Conservation (phyloP, 2,113 vertebrate genomes). For the Ailuropoda melanoleuca region DNA sequence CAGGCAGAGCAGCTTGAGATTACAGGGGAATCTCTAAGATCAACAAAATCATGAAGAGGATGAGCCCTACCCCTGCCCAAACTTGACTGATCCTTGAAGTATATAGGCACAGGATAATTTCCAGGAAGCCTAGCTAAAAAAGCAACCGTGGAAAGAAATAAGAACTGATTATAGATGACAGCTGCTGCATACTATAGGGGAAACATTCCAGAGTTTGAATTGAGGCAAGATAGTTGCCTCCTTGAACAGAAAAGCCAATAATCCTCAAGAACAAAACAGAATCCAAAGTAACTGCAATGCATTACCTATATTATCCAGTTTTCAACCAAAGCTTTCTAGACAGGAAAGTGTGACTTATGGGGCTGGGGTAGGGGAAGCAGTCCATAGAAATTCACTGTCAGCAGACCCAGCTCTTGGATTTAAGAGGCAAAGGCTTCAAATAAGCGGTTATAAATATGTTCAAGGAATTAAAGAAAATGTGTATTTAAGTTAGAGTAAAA, state of each 20-base stretch:
- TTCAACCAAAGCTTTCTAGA: constrained; percentile 29
- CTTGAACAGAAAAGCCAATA: not conserved
- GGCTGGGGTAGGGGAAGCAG: not conserved
- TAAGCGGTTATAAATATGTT: not conserved
- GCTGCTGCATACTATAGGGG: not conserved
- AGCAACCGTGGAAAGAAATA: not conserved
- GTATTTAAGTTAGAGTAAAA: constrained; percentile 10
- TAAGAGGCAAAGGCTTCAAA: not conserved
- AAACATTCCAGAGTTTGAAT: not conserved
- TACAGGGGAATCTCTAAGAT: not conserved
- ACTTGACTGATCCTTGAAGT: not conserved
- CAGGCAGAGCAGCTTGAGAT: not conserved
- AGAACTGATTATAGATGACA: not conserved
- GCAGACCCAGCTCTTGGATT: not conserved
- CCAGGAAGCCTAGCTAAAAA: not conserved
- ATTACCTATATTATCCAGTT: not conserved
- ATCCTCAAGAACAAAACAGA: not conserved
- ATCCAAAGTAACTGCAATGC: not conserved
- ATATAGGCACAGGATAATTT: not conserved
- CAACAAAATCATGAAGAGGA: not conserved
- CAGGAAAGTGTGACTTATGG: not conserved
- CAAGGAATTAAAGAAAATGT: not conserved
- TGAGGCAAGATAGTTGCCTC: not conserved
- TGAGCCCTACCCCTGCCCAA: not conserved
- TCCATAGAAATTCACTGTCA: not conserved